Base-by-base conservation (phyloP, 2,113 vertebrate genomes). In the Peromyscus leucopus region DNA sequence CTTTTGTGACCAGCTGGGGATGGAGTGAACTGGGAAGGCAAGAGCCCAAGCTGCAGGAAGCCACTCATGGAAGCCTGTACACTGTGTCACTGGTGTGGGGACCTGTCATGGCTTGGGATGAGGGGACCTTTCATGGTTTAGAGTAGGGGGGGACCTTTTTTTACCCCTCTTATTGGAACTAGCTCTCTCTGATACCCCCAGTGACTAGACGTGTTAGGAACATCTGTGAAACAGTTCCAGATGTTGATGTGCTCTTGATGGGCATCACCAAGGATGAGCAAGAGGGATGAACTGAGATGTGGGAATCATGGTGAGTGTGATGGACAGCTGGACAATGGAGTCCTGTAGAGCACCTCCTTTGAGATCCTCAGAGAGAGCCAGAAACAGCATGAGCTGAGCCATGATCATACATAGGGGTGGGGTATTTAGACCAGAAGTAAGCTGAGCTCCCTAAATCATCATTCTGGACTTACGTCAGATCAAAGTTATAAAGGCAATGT, bases 401-500 rank as follows among this genome's bases (percentile, higher is more conserved):
- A 69, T 69, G 67, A 5, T 36, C 5, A 69, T 63, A 31, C 28
- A 11, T 16, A 31, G 67, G 67, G 33, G 67, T 55, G 33, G 13
- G 2, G 4, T 22, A 83, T 67, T 31, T n/a, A 24, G 83, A 9
- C 69, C 69, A 69, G 61, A 65, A 93, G 69, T 57, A 39, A 93
- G 21, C 31, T 78, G 79, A 75, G 42, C 71, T 78, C 72, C n/a
- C 46, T 76, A 31, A 84, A 21, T 24, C 74, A 83, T 48, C 55
- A 69, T 76, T 83, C 59, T 93, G 94, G 28, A 36, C 39, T 93
- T 90, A 78, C 33, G 36, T 90, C 79, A 72, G 31, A 72, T n/a
- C 46, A 55, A 85, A 90, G 31, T 55, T 85, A 63, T 21, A 17
- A 28, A 83, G 63, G 65, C 51, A 48, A 26, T 11, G n/a, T 36